A percentile compares a stretch with the other conserved stretches of the same genome.
phyloP scores from a whole-genome alignment of 2,888 invertebrate species.

The Maniola hyperantus region DNA sequence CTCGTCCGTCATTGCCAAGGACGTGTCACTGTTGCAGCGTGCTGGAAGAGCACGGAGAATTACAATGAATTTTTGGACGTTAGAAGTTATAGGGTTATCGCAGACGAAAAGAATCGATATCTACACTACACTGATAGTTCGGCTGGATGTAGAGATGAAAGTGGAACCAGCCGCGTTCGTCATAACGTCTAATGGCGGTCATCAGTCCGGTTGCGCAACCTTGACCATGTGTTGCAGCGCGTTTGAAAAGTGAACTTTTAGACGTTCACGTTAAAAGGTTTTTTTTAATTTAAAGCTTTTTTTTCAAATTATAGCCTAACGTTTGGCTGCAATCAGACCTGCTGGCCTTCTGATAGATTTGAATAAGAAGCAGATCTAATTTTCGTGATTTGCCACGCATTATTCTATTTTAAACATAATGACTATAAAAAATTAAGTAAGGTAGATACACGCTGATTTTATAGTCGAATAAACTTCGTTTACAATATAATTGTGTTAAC shows the following conservation, averaged over 20 bases:
- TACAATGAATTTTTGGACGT: too few relatives aligned
- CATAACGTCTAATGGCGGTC: slow-evolving; percentile 35
- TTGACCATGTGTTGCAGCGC: slow-evolving; percentile 7
- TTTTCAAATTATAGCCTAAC: too few relatives aligned
- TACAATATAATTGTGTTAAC: slow-evolving; percentile 3
- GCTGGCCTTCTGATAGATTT: slow-evolving; percentile 32
- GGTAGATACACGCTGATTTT: neutral
- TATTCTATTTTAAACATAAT: neutral
- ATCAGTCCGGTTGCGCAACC: slow-evolving; percentile 33
- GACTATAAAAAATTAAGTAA: neutral
- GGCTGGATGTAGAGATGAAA: too few relatives aligned
- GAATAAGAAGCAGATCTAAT: too few relatives aligned
- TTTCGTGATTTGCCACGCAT: neutral
- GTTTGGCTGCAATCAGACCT: neutral
- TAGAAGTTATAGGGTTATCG: too few relatives aligned
- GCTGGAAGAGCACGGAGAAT: neutral
- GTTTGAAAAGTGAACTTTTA: too few relatives aligned
- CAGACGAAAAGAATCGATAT: slow-evolving; percentile 29
- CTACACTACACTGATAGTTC: slow-evolving; percentile 2
- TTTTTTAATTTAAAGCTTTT: too few relatives aligned
- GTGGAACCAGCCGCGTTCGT: slow-evolving; percentile 11
- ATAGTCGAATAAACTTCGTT: neutral
- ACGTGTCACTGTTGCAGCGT: slow-evolving; percentile 21
- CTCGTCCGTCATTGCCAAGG: slow-evolving; percentile 34
- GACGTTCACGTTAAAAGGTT: too few relatives aligned